Conservation (phyloP, 2,888 invertebrate species). For the Thymelicus acteon region DNA sequence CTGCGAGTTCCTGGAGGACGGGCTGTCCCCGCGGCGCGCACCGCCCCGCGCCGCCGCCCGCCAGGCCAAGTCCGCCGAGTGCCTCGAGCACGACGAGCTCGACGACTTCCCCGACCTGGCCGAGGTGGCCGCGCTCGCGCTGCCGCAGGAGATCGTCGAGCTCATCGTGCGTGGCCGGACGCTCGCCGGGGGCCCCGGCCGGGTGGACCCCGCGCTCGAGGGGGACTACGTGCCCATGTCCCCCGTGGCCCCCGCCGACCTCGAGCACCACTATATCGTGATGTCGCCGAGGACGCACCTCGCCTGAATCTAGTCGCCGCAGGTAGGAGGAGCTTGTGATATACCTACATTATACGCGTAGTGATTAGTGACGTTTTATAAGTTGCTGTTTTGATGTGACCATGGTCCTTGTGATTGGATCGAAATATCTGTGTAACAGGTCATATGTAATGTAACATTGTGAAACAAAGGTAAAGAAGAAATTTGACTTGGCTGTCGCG, state of each 20-base stretch:
- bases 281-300: constrained; percentile 74
- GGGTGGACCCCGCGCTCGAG: constrained; percentile 57
- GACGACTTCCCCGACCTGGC: constrained; percentile 63
- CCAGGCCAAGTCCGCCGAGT: constrained; percentile 75
- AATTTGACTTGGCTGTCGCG: too few relatives aligned
- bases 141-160: constrained; percentile 52
- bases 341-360: too few relatives aligned
- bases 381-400: too few relatives aligned
- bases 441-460: too few relatives aligned
- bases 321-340: background rate
- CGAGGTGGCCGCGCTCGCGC: constrained; percentile 48
- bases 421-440: too few relatives aligned
- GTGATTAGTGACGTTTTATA: too few relatives aligned
- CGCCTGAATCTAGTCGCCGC: constrained; percentile 55
- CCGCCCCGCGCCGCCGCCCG: constrained; percentile 61
- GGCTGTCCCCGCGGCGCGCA: constrained; percentile 47
- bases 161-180: constrained; percentile 63
- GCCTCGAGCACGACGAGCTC: constrained; percentile 61
- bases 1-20: constrained; percentile 76
- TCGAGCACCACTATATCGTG: constrained; percentile 73
- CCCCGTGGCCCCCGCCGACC: constrained; percentile 62
- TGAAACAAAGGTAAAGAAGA: too few relatives aligned
- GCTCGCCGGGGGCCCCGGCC: constrained; percentile 53
- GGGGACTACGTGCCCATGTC: constrained; percentile 77
- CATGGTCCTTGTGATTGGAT: too few relatives aligned